phyloP scores from a whole-genome alignment of 2,113 vertebrate species.

The Pelobates fuscus region DNA sequence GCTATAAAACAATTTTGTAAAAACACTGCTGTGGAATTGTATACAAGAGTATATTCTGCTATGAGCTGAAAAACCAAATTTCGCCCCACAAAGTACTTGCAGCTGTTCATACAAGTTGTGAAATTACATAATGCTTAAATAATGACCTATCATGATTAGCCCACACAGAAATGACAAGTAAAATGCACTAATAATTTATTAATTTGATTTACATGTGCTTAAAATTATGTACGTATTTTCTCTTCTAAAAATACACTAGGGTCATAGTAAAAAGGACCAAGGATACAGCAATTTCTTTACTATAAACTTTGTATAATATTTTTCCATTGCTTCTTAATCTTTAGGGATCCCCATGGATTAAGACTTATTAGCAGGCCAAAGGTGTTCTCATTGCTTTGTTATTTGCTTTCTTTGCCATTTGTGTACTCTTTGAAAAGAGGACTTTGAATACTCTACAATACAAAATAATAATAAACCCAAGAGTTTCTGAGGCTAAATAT shows the following conservation, averaged over 20 bases:
- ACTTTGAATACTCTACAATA: neutral
- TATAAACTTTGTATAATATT: constrained; percentile 47
- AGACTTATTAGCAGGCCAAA: constrained; percentile 18
- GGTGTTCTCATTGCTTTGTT: neutral
- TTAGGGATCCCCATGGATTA: constrained; percentile 14
- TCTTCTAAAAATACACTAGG: constrained; percentile 63
- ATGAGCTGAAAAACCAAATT: constrained; percentile 32
- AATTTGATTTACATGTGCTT: constrained; percentile 70
- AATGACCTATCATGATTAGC: constrained; percentile 70
- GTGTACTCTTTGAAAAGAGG: neutral
- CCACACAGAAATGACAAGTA: constrained; percentile 72
- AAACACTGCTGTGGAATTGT: constrained; percentile 40
- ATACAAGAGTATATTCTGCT: constrained; percentile 27
- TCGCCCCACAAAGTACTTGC: constrained; percentile 67
- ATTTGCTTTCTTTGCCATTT: too few species aligned
- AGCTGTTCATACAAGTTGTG: constrained; percentile 71
- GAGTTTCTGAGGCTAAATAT: too few species aligned
- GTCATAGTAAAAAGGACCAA: constrained; percentile 52
- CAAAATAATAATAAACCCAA: too few species aligned
- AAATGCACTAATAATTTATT: constrained; percentile 70
- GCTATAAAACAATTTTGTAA: constrained; percentile 39
- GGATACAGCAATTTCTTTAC: constrained; percentile 48
- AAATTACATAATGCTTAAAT: constrained; percentile 73
- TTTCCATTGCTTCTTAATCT: constrained; percentile 49
- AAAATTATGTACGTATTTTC: constrained; percentile 67